Evolutionary conservation across 2,888 invertebrate genomes (phyloP).

Genomic region (Pristionchus fissidentatus): DNA sequence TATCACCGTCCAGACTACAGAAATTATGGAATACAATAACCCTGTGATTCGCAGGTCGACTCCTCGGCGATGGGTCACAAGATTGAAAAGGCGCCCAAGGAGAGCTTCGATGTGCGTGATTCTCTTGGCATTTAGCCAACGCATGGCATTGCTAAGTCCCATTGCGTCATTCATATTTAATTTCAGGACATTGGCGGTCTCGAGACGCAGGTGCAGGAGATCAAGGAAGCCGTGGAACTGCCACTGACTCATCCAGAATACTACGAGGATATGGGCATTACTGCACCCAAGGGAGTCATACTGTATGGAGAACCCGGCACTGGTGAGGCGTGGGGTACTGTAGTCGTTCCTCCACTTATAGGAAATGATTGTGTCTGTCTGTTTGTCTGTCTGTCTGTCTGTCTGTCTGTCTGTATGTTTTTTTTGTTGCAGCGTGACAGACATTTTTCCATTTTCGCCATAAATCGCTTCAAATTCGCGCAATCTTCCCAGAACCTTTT

Average conservation of each 20-base stretch:
- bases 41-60: constrained; percentile 50
- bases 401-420: too few species aligned
- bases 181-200: constrained; percentile 83
- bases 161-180: neutral
- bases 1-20: too few species aligned
- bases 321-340: constrained; percentile 76
- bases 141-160: neutral
- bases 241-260: constrained; percentile 98
- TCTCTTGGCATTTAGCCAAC: neutral
- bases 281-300: constrained; percentile 98
- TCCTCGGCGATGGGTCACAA: constrained; percentile 63
- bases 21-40: too few species aligned
- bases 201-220: constrained; percentile 88
- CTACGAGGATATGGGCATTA: constrained; percentile 99
- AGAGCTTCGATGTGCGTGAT: constrained; percentile 54
- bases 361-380: too few species aligned
- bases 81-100: constrained; percentile 69
- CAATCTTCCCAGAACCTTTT: too few species aligned
- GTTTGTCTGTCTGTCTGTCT: too few species aligned
- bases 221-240: constrained; percentile 92
- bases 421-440: too few species aligned
- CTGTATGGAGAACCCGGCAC: constrained; percentile 97
- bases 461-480: too few species aligned
- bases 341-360: too few species aligned
- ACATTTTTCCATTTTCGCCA: too few species aligned